Percentiles rank a stretch among this genome's conserved stretches.
These are phyloP conservation scores for Nebria salina DNA, from an alignment of 2,888 invertebrate genomes.

Conservation along the genomic window DNA sequence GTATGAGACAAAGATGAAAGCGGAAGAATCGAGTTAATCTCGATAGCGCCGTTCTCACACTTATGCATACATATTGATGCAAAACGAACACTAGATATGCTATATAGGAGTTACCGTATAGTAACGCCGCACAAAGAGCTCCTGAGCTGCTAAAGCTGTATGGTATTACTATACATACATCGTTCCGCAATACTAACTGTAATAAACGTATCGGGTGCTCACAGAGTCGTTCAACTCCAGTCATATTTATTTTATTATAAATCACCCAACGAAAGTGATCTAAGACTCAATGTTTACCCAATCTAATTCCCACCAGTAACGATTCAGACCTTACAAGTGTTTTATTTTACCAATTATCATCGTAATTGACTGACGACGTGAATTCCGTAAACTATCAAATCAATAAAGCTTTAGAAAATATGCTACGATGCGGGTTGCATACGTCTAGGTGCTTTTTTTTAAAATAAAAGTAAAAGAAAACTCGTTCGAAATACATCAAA, in stretches of 20 bases:
- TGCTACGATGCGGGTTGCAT: too few relatives aligned
- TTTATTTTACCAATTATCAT: too few relatives aligned
- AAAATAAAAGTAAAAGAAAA: too few relatives aligned
- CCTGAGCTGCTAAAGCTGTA: background rate
- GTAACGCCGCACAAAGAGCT: background rate
- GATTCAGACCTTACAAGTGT: too few relatives aligned
- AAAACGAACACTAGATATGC: background rate
- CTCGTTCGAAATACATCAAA: too few relatives aligned
- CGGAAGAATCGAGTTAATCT: background rate
- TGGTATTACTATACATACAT: background rate
- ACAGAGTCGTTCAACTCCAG: background rate
- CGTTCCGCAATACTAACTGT: conserved; percentile 1
- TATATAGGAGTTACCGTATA: background rate
- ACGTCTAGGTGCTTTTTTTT: too few relatives aligned
- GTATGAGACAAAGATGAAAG: background rate
- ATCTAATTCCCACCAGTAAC: too few relatives aligned
- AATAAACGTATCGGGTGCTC: background rate
- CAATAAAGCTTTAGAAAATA: too few relatives aligned
- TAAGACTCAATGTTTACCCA: background rate
- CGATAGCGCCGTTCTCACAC: background rate
- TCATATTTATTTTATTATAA: background rate
- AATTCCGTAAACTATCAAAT: too few relatives aligned
- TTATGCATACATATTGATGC: background rate
- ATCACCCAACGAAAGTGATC: background rate
- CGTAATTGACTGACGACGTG: too few relatives aligned